phyloP scores from a whole-genome alignment of 1,140 invertebrate species.

The Coelopa frigida region DNA sequence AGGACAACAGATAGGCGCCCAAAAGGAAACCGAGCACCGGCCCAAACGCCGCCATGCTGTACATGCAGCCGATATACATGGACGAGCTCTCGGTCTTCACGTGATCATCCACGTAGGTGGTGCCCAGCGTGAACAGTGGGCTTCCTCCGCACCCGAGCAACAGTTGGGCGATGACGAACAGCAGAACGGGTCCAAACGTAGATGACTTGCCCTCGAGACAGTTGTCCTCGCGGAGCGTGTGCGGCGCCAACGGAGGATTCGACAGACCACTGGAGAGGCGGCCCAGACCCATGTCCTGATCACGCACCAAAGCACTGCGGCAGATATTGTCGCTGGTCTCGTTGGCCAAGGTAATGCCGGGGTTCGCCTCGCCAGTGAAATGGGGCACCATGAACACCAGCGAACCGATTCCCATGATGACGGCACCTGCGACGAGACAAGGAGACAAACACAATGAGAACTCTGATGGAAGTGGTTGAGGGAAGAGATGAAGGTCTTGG shows the following conservation, averaged over 20 bases:
- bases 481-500: too few species aligned
- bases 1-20: conserved; percentile 81
- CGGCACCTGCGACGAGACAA: conserved; percentile 59
- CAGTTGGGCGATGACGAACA: conserved; percentile 83
- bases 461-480: too few species aligned
- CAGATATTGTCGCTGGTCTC: conserved; percentile 72
- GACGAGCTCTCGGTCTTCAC: conserved; percentile 74
- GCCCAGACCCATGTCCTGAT: conserved; percentile 67
- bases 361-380: conserved; percentile 73
- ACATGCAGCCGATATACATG: conserved; percentile 84
- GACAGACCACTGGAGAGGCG: conserved; percentile 57
- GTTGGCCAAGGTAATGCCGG: conserved; percentile 58
- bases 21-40: conserved; percentile 85
- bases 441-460: too few species aligned
- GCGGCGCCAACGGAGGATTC: conserved; percentile 62
- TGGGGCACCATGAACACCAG: conserved; percentile 91
- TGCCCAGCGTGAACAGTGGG: conserved; percentile 79
- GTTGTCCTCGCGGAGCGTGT: conserved; percentile 66
- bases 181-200: conserved; percentile 68
- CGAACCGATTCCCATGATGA: conserved; percentile 86
- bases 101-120: conserved; percentile 84
- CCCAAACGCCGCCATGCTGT: conserved; percentile 88
- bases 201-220: conserved; percentile 72
- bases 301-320: conserved; percentile 57
- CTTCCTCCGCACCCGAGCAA: conserved; percentile 80